These are phyloP conservation scores for Gari tellinella DNA, from an alignment of 2,888 invertebrate genomes.

Conservation along the genomic window DNA sequence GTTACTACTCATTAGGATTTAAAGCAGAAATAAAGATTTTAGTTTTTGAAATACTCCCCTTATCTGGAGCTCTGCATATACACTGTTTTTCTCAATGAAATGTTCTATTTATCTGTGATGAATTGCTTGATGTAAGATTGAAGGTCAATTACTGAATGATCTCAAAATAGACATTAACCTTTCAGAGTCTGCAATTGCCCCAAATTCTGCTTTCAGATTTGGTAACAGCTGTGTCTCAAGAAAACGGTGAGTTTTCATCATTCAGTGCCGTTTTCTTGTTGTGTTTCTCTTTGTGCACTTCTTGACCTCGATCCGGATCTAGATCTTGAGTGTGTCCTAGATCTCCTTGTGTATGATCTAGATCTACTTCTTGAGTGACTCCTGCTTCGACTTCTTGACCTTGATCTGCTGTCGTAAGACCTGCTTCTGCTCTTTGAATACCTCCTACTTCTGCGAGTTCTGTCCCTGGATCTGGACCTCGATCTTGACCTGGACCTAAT, in stretches of 20 bases:
- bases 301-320: conserved; percentile 51
- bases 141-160: no score
- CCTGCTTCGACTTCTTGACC: conserved; percentile 60
- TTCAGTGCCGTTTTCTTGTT: conserved; percentile 39
- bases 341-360: conserved; percentile 41
- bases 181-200: not conserved
- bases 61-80: no score
- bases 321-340: conserved; percentile 42
- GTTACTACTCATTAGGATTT: no score
- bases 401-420: conserved; percentile 66
- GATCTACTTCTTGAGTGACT: conserved; percentile 65
- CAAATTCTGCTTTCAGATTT: not conserved
- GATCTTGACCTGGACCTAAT: conserved; percentile 58
- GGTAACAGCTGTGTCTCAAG: no score
- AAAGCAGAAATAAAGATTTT: no score
- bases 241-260: not conserved
- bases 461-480: conserved; percentile 55
- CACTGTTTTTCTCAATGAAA: no score
- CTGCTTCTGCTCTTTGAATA: conserved; percentile 60
- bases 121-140: not conserved
- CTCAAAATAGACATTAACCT: no score
- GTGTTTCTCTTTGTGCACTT: conserved; percentile 4
- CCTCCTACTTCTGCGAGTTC: conserved; percentile 48
- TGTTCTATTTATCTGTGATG: not conserved
- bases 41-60: no score